Conservation (phyloP, 2,113 vertebrate species). For the Spilogale gracilis region DNA sequence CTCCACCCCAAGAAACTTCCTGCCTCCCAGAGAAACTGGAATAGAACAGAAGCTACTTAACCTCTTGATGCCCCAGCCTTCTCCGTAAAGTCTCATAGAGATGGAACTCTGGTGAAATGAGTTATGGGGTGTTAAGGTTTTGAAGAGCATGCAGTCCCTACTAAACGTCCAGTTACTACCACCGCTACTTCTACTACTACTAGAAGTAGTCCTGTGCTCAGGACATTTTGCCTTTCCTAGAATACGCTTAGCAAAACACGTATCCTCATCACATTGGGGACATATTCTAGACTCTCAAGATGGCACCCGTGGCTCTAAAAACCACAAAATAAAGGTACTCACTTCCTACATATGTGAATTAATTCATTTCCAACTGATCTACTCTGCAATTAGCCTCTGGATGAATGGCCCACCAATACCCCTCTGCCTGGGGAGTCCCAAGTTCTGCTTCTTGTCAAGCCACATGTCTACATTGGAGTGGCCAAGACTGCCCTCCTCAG, state of each 20-base stretch:
- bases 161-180: no score
- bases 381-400: no score
- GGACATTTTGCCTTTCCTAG: neutral
- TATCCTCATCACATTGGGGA: fast-evolving
- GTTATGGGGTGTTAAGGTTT: fast-evolving
- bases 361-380: neutral
- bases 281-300: neutral
- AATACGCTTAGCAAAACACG: neutral
- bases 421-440: neutral
- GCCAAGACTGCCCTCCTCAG: no score
- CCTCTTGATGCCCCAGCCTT: neutral
- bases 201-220: no score
- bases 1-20: neutral
- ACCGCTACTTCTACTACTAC: neutral
- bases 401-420: neutral
- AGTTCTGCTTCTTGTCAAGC: neutral
- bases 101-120: neutral
- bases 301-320: neutral
- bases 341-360: neutral
- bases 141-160: neutral
- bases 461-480: no score
- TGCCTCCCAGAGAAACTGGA: neutral
- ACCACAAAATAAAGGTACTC: no score
- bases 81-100: neutral
- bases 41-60: neutral